Evolutionary conservation across 1,140 invertebrate species (phyloP).

Genomic region (Saccostrea glomerata): DNA sequence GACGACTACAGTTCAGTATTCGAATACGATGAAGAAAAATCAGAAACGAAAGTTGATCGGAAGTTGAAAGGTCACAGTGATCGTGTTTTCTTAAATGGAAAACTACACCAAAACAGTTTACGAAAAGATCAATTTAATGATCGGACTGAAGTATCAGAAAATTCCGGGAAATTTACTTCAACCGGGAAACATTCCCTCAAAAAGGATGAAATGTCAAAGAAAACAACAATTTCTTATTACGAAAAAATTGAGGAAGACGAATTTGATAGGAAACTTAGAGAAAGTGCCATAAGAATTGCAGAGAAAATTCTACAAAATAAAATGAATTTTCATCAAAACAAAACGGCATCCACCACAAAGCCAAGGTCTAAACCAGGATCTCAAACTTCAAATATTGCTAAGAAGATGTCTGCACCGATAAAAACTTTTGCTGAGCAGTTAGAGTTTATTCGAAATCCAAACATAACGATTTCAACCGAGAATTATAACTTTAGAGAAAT

Average conservation of each 20-base stretch:
- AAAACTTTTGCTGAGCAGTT: not conserved
- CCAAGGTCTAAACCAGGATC: not conserved
- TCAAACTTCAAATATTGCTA: not conserved
- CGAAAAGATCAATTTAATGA: not conserved
- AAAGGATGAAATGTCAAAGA: not conserved
- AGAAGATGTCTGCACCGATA: not conserved
- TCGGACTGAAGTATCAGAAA: not conserved
- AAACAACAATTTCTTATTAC: not conserved
- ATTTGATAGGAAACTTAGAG: not conserved
- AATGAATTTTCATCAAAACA: not conserved
- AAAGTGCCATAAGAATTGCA: not conserved
- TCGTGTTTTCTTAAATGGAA: not conserved
- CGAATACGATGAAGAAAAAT: not conserved
- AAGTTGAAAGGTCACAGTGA: slow-evolving; percentile 12
- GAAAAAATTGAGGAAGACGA: not conserved
- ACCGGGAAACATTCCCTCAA: no score
- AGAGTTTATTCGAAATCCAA: not conserved
- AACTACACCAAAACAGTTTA: not conserved
- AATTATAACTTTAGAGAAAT: slow-evolving; percentile 17
- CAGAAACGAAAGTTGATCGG: not conserved
- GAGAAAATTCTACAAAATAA: not conserved
- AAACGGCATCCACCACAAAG: not conserved
- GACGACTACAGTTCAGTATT: slow-evolving; percentile 1
- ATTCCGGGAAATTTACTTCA: not conserved
- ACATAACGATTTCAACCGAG: slow-evolving; percentile 1